Base-by-base conservation (phyloP, 2,113 vertebrate genomes). In the Sinocyclocheilus grahami region DNA sequence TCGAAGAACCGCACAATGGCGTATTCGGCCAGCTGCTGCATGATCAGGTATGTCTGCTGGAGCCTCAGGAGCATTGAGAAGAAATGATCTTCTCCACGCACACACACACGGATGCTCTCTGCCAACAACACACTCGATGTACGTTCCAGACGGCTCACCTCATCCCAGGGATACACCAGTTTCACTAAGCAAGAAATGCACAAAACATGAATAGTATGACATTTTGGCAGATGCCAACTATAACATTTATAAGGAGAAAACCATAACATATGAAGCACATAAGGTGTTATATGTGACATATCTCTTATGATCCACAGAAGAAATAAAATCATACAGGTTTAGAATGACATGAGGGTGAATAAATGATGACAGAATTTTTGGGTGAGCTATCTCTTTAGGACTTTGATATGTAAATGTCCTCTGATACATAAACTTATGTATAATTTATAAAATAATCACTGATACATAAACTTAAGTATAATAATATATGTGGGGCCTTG, bases 51-150 rank as follows among this genome's bases (percentile, higher is more conserved):
- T 0, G 98, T 99, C 93, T 99, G 96, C 65, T 93, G 97, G n/a
- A 99, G 96, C 91, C 97, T 97, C 90, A 99, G 89, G 91, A 99
- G 96, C 98, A 99, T 99, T 84, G 98, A 99, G 94, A 99, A 99
- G 93, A 97, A 98, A 91, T 99, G 96, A 86, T 97, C 94, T 77
- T 98, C 97, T 48, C 97, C 97, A 11, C 86, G 94, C 62, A 96
- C 95, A 89, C 95, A 90, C 76, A 99, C 96, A 9, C 96, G 97
- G 92, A 99, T 97, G 90, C 96, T 98, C 93, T 99, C 98, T 1
- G 98, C 96, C 88, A 99, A 93, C 90, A 99, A 94, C 46, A 99
- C 98, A 37, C 95, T 99, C 13, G 97, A 96, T 9, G 96, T 97
- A 91, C 97, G 98, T 92, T 98, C 96, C 88, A 99, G 95, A 87